Evolutionary conservation across 2,888 invertebrate species (phyloP).

Genomic region (Crocallis elinguaria): DNA sequence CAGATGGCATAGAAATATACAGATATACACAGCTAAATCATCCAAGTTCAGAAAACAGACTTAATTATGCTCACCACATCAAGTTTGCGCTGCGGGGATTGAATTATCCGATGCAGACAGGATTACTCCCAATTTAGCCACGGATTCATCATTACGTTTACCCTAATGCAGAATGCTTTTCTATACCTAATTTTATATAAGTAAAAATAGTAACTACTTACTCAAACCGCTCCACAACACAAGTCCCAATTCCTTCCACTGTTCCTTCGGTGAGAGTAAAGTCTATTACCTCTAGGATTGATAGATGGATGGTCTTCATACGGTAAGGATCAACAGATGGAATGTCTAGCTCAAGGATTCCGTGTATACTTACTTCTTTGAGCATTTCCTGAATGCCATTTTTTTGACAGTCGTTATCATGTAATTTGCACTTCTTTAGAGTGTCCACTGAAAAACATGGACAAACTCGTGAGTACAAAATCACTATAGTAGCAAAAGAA

Average conservation of each 20-base stretch:
- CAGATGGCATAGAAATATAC: too few species aligned
- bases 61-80: too few species aligned
- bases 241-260: conserved; percentile 21
- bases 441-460: conserved; percentile 38
- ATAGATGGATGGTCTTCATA: conserved; percentile 10
- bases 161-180: too few species aligned
- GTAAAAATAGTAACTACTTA: conserved; percentile 22
- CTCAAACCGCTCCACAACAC: conserved; percentile 29
- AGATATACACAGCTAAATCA: too few species aligned
- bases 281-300: conserved; percentile 3
- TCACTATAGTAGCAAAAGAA: too few species aligned
- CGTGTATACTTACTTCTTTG: conserved; percentile 1
- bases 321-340: conserved; percentile 28
- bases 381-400: conserved; percentile 14
- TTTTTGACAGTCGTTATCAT: conserved; percentile 31
- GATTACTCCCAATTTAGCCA: too few species aligned
- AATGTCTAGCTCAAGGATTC: conserved; percentile 21
- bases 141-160: too few species aligned
- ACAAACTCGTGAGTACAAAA: too few species aligned
- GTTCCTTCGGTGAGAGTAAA: conserved; percentile 15
- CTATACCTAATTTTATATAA: too few species aligned
- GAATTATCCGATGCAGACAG: too few species aligned
- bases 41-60: too few species aligned
- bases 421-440: conserved; percentile 28
- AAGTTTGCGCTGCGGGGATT: too few species aligned